A percentile compares a stretch with the other conserved stretches of the same genome.
These are phyloP conservation scores for Phymastichus coffea DNA, from an alignment of 1,140 invertebrate genomes.

Conservation along the genomic window DNA sequence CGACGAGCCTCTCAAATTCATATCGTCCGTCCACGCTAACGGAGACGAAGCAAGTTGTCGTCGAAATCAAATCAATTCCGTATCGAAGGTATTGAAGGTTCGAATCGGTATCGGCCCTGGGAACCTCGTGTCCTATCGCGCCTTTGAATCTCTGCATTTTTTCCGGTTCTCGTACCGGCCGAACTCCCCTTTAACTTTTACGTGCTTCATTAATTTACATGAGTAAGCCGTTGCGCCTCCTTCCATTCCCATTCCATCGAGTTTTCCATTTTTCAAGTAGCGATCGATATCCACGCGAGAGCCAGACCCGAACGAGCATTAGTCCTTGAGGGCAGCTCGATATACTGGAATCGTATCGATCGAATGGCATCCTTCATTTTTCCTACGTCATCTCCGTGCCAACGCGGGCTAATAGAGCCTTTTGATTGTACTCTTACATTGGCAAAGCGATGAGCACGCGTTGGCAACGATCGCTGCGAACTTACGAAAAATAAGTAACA, in stretches of 20 bases:
- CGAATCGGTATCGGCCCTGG: slow-evolving; percentile 15
- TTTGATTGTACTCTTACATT: too few relatives aligned
- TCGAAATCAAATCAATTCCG: slow-evolving; percentile 16
- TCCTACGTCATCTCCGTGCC: too few relatives aligned
- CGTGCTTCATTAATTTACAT: slow-evolving; percentile 13
- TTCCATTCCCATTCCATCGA: too few relatives aligned
- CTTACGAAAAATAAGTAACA: slow-evolving; percentile 19
- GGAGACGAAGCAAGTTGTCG: too few relatives aligned
- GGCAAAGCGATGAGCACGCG: not conserved
- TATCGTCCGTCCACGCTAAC: too few relatives aligned
- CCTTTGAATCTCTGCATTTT: slow-evolving; percentile 18
- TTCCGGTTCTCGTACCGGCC: not conserved
- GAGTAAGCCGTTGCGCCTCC: slow-evolving; percentile 5
- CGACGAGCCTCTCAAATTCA: too few relatives aligned
- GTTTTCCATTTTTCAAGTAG: not conserved
- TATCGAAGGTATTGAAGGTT: slow-evolving; percentile 5
- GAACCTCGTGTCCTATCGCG: slow-evolving; percentile 23
- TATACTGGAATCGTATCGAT: too few relatives aligned
- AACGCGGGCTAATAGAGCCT: too few relatives aligned
- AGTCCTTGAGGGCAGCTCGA: too few relatives aligned
- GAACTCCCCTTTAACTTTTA: not conserved
- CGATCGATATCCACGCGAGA: too few relatives aligned
- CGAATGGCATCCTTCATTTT: too few relatives aligned
- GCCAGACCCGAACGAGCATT: too few relatives aligned
- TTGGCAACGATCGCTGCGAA: not conserved